Evolutionary conservation across 1,140 invertebrate genomes (phyloP).

Genomic region (Pissodes strobi): DNA sequence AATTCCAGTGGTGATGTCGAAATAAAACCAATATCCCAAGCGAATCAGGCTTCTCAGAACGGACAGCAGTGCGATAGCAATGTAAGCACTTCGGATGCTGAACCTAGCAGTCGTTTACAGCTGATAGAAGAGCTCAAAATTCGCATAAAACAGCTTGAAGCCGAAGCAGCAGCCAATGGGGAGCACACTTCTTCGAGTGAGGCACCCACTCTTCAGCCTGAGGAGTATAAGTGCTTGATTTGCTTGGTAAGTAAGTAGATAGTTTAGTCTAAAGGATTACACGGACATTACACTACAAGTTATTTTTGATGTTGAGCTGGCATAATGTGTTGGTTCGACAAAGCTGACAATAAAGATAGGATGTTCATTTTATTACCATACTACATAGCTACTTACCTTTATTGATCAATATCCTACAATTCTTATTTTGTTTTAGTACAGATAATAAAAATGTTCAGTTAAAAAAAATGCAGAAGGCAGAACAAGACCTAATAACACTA

Average conservation of each 20-base stretch:
- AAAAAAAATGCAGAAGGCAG: too few species aligned
- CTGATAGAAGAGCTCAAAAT: constrained; percentile 69
- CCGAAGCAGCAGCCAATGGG: constrained; percentile 52
- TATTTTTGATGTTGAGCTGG: too few species aligned
- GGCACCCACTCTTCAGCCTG: constrained; percentile 43
- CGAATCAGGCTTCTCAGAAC: constrained; percentile 19
- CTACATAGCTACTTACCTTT: too few species aligned
- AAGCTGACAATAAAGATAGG: too few species aligned
- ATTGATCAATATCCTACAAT: too few species aligned
- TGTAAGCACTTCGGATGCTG: constrained; percentile 57
- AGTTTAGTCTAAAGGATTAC: too few species aligned
- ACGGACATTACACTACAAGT: too few species aligned
- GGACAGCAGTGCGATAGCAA: constrained; percentile 57
- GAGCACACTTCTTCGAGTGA: constrained; percentile 44
- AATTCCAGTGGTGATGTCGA: constrained; percentile 55
- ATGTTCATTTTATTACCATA: too few species aligned
- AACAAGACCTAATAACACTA: too few species aligned
- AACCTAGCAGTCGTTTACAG: constrained; percentile 60
- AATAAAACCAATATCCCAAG: constrained; percentile 47
- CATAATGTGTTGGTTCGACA: too few species aligned
- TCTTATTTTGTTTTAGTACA: too few species aligned
- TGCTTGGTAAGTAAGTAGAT: constrained; percentile 76
- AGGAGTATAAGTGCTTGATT: constrained; percentile 71
- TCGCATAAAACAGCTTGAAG: constrained; percentile 68
- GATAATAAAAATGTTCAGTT: too few species aligned